phyloP scores from a whole-genome alignment of 2,888 invertebrate species.

The Mechanitis messenoides region DNA sequence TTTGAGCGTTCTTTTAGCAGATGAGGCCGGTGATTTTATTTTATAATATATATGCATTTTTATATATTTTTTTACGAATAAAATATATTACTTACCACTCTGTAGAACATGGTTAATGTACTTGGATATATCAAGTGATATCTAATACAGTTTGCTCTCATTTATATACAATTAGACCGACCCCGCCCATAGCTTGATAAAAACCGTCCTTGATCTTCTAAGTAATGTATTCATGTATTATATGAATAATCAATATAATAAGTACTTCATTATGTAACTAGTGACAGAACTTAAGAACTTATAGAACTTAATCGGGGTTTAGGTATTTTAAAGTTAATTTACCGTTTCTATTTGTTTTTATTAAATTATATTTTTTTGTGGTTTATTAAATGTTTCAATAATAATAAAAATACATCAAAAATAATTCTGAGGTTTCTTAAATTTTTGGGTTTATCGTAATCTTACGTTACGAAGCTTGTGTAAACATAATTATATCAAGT shows the following conservation, averaged over 20 bases:
- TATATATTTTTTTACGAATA: not conserved
- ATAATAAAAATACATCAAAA: too few relatives aligned
- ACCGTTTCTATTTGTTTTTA: too few relatives aligned
- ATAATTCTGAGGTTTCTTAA: too few relatives aligned
- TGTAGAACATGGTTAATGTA: conserved; percentile 64
- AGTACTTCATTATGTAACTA: conserved; percentile 22
- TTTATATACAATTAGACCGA: conserved; percentile 55
- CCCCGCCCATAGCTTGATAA: conserved; percentile 62
- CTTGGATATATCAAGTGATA: conserved; percentile 67
- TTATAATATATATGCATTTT: too few relatives aligned
- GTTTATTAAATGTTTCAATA: too few relatives aligned
- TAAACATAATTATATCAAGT: too few relatives aligned
- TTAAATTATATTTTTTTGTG: too few relatives aligned
- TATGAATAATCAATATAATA: conserved; percentile 53
- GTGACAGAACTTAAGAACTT: not conserved
- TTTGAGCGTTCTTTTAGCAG: too few relatives aligned
- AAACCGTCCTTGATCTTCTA: conserved; percentile 73
- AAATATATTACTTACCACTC: conserved; percentile 53
- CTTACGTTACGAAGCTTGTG: too few relatives aligned
- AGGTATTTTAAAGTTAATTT: too few relatives aligned
- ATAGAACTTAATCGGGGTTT: not conserved
- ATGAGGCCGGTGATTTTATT: too few relatives aligned
- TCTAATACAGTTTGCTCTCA: conserved; percentile 34
- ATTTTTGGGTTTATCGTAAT: too few relatives aligned
- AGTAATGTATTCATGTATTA: conserved; percentile 45